Evolutionary conservation across 92 coral and sea anemone genomes (phyloP).

Genomic region (Blastomussa wellsi): DNA sequence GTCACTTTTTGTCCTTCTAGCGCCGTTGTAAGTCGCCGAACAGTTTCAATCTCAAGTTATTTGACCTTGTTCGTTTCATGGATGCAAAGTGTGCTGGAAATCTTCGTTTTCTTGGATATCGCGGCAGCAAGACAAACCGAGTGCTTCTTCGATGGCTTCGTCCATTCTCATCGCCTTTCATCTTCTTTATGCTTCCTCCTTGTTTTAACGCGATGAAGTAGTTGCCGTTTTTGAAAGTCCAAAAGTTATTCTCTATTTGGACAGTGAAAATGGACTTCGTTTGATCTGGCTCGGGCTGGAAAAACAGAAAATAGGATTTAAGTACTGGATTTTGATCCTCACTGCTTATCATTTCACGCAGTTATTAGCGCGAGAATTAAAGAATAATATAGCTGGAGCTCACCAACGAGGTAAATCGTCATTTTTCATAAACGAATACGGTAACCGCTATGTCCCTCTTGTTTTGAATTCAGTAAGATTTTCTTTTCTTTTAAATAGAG

Average conservation of each 20-base stretch:
- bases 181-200: constrained; percentile 11
- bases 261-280: constrained; percentile 14
- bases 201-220: constrained; percentile 32
- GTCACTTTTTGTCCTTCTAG: neutral
- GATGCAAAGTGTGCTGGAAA: constrained; percentile 1
- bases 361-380: too few relatives aligned
- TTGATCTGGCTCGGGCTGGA: constrained; percentile 20
- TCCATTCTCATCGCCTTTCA: constrained; percentile 1
- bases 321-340: too few relatives aligned
- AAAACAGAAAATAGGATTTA: neutral
- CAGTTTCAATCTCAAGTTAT: neutral
- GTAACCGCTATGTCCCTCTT: too few relatives aligned
- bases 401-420: too few relatives aligned
- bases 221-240: constrained; percentile 20
- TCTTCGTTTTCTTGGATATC: constrained; percentile 16
- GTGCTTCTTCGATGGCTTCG: constrained; percentile 6
- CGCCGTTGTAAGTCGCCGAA: neutral
- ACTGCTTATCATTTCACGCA: too few relatives aligned
- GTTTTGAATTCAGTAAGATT: too few relatives aligned
- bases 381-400: too few relatives aligned
- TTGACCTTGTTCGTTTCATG: neutral
- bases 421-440: too few relatives aligned
- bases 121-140: constrained; percentile 10
- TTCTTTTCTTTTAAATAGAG: too few relatives aligned
- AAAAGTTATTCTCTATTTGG: constrained; percentile 12